These are phyloP conservation scores for Eupithecia dodoneata DNA, from an alignment of 2,888 invertebrate genomes.

Conservation along the genomic window DNA sequence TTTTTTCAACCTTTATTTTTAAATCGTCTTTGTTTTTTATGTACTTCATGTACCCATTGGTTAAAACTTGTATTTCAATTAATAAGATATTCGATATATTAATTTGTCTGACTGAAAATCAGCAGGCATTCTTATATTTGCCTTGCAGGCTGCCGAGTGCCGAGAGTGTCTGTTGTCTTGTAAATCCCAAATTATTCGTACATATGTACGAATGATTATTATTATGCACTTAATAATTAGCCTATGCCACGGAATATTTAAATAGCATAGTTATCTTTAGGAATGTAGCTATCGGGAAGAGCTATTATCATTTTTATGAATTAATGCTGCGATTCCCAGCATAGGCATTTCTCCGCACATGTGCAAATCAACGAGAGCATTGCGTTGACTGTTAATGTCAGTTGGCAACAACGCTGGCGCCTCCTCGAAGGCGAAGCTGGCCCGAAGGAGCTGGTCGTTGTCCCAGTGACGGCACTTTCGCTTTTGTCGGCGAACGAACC, in stretches of 20 bases:
- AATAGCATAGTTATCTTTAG: neutral
- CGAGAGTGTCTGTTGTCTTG: neutral
- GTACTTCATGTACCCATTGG: neutral
- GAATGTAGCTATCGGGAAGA: neutral
- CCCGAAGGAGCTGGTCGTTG: conserved; percentile 79
- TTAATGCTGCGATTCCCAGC: neutral
- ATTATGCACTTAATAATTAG: neutral
- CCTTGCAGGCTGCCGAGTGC: neutral
- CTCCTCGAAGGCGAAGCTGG: conserved; percentile 65
- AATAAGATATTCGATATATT: neutral
- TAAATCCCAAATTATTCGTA: neutral
- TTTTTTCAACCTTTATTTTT: conserved; percentile 4
- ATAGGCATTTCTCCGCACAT: neutral
- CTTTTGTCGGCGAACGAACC: conserved; percentile 83
- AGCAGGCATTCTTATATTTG: neutral
- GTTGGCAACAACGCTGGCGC: conserved; percentile 37
- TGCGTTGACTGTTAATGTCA: conserved; percentile 17
- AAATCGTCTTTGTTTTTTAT: neutral
- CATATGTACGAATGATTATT: neutral
- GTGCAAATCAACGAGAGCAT: conserved; percentile 7
- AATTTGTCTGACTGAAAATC: neutral
- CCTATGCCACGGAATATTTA: too few species aligned
- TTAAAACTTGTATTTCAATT: neutral
- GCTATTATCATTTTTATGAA: neutral
- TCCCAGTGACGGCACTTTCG: conserved; percentile 82